phyloP scores from a whole-genome alignment of 2,888 invertebrate genomes.

The Eupithecia exiguata region DNA sequence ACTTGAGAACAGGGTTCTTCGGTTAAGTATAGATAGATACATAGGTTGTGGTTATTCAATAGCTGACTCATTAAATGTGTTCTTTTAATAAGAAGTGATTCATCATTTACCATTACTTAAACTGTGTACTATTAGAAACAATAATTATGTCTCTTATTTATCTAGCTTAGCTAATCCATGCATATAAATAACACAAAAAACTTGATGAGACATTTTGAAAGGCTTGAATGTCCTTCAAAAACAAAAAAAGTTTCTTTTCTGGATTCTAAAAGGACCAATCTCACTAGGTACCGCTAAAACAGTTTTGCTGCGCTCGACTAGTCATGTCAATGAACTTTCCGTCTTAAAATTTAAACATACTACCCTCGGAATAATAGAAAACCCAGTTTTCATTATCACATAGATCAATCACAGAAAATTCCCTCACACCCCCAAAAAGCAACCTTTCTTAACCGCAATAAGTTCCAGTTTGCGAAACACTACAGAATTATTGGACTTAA shows the following conservation, averaged over 20 bases:
- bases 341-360: neutral
- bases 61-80: no score
- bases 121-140: no score
- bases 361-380: neutral
- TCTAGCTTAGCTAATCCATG: neutral
- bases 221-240: neutral
- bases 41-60: no score
- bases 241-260: no score
- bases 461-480: slow-evolving; percentile 63
- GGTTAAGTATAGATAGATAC: no score
- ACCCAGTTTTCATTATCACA: neutral
- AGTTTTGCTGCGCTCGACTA: neutral
- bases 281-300: neutral
- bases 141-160: no score
- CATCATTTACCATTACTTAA: no score
- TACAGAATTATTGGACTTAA: slow-evolving; percentile 79
- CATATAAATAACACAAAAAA: neutral
- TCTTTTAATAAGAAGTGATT: no score
- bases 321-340: neutral
- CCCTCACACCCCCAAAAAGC: slow-evolving; percentile 26
- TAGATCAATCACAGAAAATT: slow-evolving; percentile 32
- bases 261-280: neutral
- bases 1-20: no score
- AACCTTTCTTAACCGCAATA: slow-evolving; percentile 55
- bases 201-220: neutral